Base-by-base conservation (phyloP, 2,797 vertebrate species). In the Alcedo quadribrachys region DNA sequence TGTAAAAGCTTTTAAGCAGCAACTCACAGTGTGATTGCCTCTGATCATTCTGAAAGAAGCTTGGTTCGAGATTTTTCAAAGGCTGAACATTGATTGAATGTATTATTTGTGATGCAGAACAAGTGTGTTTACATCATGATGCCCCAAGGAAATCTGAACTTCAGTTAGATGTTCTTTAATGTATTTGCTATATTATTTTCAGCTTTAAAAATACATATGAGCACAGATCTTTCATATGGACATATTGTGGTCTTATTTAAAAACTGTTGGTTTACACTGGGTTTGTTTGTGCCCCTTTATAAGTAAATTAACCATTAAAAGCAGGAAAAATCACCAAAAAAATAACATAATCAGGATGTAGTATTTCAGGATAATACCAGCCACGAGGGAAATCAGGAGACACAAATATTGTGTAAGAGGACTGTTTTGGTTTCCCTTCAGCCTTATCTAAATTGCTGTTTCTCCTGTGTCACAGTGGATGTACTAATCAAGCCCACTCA, bases 51-150 rank as follows among this genome's bases (percentile, higher is more conserved):
- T 19, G 79, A 87, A 87, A 81, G 70, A 82, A 94, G 92, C 88
- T 90, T 89, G 81, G 87, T 77, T 93, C 66, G 46, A n/a, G 84
- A 57, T 32, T 87, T 93, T 94, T 94, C 95, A 95, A 96, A 96
- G 91, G 85, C 71, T 91, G 33, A 71, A 3, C 67, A 92, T 91
- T 89, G 93, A 96, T 94, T 20, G 4, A 77, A 32, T 45, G 45
- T 11, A 9, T 92, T 88, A 84, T 92, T 96, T 91, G 81, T 78
- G 94, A 92, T 95, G 89, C 85, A 94, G 87, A 95, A 75, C 90
- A 55, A 94, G 75, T 6, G 27, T 89, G 89, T 95, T 95, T 91
- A 90, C 83, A 91, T 62, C 67, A 46, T 2, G 3, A 21, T 90
- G 90, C 73, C 87, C 48, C 53, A 71, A 85, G 89, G 85, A 94